These are phyloP conservation scores for Zapus hudsonius DNA, from an alignment of 2,113 vertebrate species.

Conservation along the genomic window DNA sequence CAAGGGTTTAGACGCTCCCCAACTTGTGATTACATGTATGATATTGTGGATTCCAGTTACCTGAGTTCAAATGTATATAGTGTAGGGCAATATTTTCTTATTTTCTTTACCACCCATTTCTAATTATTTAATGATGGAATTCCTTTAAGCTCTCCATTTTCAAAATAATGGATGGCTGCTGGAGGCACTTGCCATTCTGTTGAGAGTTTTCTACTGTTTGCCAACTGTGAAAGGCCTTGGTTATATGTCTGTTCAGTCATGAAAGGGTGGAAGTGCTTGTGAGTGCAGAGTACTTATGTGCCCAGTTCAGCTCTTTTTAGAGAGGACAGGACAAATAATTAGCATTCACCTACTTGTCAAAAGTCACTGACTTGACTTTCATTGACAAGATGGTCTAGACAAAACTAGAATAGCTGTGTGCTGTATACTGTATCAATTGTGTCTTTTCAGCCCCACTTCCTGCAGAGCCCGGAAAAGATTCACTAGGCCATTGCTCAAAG, in stretches of 20 bases:
- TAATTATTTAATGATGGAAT: conserved; percentile 17
- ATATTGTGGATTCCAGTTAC: neutral
- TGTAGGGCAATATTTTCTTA: neutral
- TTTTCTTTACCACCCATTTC: conserved; percentile 1
- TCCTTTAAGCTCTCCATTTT: neutral
- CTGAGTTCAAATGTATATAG: neutral
- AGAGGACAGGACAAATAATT: neutral
- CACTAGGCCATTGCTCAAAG: neutral
- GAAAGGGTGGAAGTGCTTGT: neutral
- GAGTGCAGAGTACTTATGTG: neutral
- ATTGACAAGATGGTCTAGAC: neutral
- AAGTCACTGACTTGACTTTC: neutral
- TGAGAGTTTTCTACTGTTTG: neutral
- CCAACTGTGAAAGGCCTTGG: neutral
- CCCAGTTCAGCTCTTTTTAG: neutral
- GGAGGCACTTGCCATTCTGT: neutral
- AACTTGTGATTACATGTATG: neutral
- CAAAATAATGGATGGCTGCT: neutral
- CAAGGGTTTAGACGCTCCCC: neutral
- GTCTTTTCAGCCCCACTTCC: neutral
- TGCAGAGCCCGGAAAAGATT: neutral
- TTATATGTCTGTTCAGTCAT: neutral
- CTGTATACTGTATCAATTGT: neutral
- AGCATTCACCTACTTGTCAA: neutral
- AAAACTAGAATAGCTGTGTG: neutral